Evolutionary conservation across 2,888 invertebrate species (phyloP).

Genomic region (Hofmannophila pseudospretella): DNA sequence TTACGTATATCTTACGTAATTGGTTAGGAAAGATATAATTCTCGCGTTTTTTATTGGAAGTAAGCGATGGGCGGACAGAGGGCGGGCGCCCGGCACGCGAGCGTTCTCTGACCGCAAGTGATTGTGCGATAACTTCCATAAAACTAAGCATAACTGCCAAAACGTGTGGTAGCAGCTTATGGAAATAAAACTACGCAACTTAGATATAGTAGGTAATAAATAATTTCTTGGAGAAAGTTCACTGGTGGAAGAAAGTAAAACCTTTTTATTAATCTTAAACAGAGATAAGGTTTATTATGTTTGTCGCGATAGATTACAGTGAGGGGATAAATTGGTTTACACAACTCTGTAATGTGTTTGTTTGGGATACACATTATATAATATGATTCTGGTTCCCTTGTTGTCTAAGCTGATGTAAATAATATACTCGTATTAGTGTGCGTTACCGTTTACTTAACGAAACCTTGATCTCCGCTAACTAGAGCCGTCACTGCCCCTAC

Average conservation of each 20-base stretch:
- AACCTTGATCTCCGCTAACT: too few species aligned
- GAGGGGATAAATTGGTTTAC: too few species aligned
- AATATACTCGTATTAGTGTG: too few species aligned
- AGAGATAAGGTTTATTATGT: background rate
- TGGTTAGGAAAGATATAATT: slow-evolving; percentile 1
- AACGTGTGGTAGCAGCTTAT: slow-evolving; percentile 3
- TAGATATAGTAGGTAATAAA: background rate
- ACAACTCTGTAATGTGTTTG: too few species aligned
- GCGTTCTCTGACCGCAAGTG: slow-evolving; percentile 4
- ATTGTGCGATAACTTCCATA: background rate
- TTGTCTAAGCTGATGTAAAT: too few species aligned
- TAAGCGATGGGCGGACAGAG: slow-evolving; percentile 11
- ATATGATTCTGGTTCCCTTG: too few species aligned
- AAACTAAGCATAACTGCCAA: slow-evolving; percentile 5
- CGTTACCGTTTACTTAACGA: too few species aligned
- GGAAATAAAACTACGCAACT: background rate
- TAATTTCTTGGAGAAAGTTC: slow-evolving; percentile 1
- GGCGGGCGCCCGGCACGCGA: slow-evolving; percentile 10
- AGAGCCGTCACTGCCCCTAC: too few species aligned
- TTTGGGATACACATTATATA: too few species aligned
- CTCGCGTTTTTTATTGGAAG: background rate
- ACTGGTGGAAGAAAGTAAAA: background rate
- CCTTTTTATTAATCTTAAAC: background rate
- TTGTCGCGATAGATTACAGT: too few species aligned
- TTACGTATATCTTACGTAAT: slow-evolving; percentile 4